Percentiles rank a stretch among this genome's conserved stretches.
Conservation (phyloP, 2,888 invertebrate species). For the Agrenia bidenticulata region DNA sequence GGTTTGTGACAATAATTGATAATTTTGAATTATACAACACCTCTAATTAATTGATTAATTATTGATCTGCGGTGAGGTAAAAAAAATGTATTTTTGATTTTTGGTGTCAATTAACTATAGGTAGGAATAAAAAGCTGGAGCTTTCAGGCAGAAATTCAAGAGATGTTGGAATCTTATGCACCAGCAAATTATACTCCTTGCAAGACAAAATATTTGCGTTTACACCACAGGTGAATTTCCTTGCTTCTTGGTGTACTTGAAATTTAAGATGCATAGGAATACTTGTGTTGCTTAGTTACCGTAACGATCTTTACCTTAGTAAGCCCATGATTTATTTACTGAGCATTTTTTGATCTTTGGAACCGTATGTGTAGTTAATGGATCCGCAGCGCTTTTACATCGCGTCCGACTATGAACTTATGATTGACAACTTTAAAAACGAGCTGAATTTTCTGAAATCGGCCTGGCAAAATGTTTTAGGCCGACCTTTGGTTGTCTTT, state of each 20-base stretch:
- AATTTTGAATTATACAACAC: conserved; percentile 18
- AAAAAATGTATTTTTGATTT: conserved; percentile 5
- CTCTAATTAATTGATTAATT: too few relatives aligned
- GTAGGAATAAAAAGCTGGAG: conserved; percentile 88
- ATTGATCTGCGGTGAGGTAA: too few relatives aligned
- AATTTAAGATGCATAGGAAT: not conserved
- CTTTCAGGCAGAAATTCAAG: conserved; percentile 92
- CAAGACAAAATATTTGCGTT: conserved; percentile 96
- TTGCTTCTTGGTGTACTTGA: not conserved
- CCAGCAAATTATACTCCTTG: conserved; percentile 94
- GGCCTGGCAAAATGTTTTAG: conserved; percentile 96
- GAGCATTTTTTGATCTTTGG: too few relatives aligned
- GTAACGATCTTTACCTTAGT: too few relatives aligned
- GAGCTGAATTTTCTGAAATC: conserved; percentile 97
- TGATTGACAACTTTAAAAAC: conserved; percentile 95
- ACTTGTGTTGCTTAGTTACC: too few relatives aligned
- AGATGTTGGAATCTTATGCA: conserved; percentile 95
- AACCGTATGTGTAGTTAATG: conserved; percentile 73
- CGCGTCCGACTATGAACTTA: conserved; percentile 94
- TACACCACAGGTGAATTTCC: conserved; percentile 86
- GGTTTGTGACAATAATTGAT: conserved; percentile 58
- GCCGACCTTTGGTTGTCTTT: conserved; percentile 91
- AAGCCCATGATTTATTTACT: too few relatives aligned
- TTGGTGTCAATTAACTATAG: conserved; percentile 59
- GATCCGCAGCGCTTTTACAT: conserved; percentile 98